Evolutionary conservation across 2,888 invertebrate genomes (phyloP), one percentile per base, ranked within the genome.

Genomic region (Melinopterus prodromus): DNA sequence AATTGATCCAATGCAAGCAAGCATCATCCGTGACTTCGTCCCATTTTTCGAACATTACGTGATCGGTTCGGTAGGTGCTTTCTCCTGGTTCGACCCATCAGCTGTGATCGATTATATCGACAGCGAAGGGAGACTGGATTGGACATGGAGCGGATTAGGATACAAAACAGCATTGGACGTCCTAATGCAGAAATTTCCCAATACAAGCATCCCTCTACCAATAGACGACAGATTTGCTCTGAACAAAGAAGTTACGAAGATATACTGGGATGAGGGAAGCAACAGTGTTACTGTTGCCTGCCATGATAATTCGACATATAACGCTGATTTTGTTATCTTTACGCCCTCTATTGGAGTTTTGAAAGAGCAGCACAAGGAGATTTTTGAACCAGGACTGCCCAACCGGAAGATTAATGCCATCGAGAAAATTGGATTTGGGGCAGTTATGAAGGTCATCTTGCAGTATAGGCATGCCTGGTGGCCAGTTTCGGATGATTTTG

Each of bases 101-200:
- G 90, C 93, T 0, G 90, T 89, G 81, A 93, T 93, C 0, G 93
- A 95, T 82, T 93, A 93, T 85, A 91, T 92, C 91, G 89, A 89
- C 0, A 94, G 94, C 86, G 92, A 93, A 14, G 96, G 96, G 0
- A 93, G 95, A 84, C 87, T 89, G 16, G 86, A 93, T 84, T 89
- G 94, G 2, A 92, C 93, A 84, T 96, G 95, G 95, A 95, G 93
- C 82, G 92, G 92, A 76, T 91, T 90, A 79, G 94, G 94, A 2
- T 95, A 92, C 85, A 90, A 90, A 81, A 93, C 90, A 5, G 88
- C 95, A 74, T 87, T 95, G 72, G 91, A 93, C 83, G 84, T 95
- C 69, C 89, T 96, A 80, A 89, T 92, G 91, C 78, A 81, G 75
- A 80, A 72, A 16, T 77, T 81, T 70, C 81, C 82, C n/a, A 78